These are phyloP conservation scores for Erinaceus europaeus DNA, from an alignment of 2,113 vertebrate genomes.

Conservation along the genomic window DNA sequence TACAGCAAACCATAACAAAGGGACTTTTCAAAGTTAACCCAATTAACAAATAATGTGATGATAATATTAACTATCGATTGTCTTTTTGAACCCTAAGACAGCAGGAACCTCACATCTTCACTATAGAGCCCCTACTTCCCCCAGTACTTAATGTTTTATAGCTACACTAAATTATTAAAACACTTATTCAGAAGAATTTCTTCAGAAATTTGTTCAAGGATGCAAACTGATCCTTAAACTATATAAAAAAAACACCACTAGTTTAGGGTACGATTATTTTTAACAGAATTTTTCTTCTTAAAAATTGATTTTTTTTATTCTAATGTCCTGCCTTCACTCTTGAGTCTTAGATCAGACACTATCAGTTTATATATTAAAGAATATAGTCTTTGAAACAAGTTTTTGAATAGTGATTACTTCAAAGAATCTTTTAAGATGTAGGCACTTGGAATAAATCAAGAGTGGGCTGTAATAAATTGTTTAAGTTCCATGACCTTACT, in stretches of 20 bases:
- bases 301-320: not conserved
- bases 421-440: too few relatives aligned
- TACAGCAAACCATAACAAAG: too few relatives aligned
- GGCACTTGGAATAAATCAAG: conserved; percentile 42
- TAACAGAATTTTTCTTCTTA: conserved; percentile 18
- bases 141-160: conserved; percentile 57
- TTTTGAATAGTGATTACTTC: conserved; percentile 8
- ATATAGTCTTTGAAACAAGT: not conserved
- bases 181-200: not conserved
- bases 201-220: conserved; percentile 32
- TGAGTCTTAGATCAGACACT: not conserved
- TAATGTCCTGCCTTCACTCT: not conserved
- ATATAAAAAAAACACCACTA: conserved; percentile 4
- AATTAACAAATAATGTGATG: too few relatives aligned
- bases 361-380: not conserved
- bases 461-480: not conserved
- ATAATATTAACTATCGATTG: too few relatives aligned
- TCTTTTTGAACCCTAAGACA: too few relatives aligned
- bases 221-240: not conserved
- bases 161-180: not conserved
- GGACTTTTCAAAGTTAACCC: too few relatives aligned
- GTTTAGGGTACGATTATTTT: conserved; percentile 8
- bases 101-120: too few relatives aligned
- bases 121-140: too few relatives aligned
- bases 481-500: conserved; percentile 2